phyloP scores from a whole-genome alignment of 2,888 invertebrate genomes.

The Troides oblongomaculatus region DNA sequence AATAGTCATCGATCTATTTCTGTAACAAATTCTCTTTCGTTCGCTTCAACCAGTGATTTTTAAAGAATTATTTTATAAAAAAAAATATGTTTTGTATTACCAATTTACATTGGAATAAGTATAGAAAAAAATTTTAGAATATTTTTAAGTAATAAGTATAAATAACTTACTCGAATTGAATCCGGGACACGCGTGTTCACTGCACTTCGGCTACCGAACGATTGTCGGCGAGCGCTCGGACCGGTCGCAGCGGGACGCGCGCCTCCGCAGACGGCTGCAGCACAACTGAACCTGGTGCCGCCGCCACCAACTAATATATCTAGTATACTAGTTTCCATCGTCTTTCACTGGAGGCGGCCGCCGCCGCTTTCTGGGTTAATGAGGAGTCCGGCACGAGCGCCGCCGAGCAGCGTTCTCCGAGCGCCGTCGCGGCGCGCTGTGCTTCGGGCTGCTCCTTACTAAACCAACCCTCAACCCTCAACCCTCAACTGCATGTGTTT shows the following conservation, averaged over 20 bases:
- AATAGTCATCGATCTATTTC: constrained; percentile 22
- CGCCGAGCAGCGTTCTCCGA: too few species aligned
- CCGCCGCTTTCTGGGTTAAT: constrained; percentile 76
- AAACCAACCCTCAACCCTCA: too few species aligned
- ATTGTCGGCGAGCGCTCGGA: constrained; percentile 16
- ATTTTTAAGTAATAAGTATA: neutral
- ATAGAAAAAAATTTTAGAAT: too few species aligned
- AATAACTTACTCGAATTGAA: constrained; percentile 29
- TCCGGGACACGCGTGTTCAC: constrained; percentile 37
- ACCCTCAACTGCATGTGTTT: too few species aligned
- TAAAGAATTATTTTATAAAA: too few species aligned
- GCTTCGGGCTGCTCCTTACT: too few species aligned
- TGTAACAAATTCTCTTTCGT: constrained; percentile 11
- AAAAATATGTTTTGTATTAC: too few species aligned
- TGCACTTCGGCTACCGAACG: constrained; percentile 31
- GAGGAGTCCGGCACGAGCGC: constrained; percentile 53
- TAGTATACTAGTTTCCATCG: constrained; percentile 73
- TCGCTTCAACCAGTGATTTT: neutral
- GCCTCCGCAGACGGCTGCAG: constrained; percentile 34
- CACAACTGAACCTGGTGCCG: constrained; percentile 39
- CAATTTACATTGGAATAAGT: too few species aligned
- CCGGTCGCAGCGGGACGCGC: constrained; percentile 33
- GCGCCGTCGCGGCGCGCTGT: constrained; percentile 42
- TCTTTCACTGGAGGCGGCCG: constrained; percentile 71
- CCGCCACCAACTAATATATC: constrained; percentile 65